Conservation (phyloP, 2,888 invertebrate genomes). For the Nomada ruficornis region DNA sequence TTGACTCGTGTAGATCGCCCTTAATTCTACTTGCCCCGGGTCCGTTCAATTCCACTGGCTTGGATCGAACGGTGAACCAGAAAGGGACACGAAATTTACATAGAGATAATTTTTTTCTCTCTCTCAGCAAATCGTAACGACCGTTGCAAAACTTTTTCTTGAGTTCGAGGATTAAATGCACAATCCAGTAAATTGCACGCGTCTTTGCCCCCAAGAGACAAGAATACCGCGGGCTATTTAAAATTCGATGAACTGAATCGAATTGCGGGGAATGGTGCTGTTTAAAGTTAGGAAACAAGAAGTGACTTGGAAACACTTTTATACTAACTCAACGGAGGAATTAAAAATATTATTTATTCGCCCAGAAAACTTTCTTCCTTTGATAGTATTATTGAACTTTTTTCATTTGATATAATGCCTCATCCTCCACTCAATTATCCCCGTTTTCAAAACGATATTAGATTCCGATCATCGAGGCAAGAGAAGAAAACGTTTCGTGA, state of each 20-base stretch:
- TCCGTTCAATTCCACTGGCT: no score
- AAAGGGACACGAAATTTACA: no score
- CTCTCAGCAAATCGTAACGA: no score
- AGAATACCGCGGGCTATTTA: background rate
- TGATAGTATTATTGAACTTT: background rate
- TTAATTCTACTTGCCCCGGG: no score
- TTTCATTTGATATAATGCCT: no score
- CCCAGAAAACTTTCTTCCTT: background rate
- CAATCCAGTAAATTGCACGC: background rate
- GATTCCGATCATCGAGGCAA: background rate
- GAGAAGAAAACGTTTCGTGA: background rate
- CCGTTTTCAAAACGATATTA: background rate
- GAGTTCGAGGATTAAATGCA: background rate
- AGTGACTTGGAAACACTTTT: background rate
- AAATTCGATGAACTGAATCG: slow-evolving; percentile 12
- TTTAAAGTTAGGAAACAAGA: slow-evolving; percentile 1
- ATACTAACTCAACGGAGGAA: background rate
- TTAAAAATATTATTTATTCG: background rate
- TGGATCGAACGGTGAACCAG: no score
- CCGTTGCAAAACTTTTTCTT: background rate
- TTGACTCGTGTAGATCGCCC: no score
- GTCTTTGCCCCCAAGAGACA: background rate
- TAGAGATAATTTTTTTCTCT: no score
- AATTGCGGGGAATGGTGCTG: background rate
- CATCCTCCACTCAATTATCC: no score